These are phyloP conservation scores for Cataglyphis albicans DNA, from an alignment of 2,888 invertebrate species.

Conservation along the genomic window DNA sequence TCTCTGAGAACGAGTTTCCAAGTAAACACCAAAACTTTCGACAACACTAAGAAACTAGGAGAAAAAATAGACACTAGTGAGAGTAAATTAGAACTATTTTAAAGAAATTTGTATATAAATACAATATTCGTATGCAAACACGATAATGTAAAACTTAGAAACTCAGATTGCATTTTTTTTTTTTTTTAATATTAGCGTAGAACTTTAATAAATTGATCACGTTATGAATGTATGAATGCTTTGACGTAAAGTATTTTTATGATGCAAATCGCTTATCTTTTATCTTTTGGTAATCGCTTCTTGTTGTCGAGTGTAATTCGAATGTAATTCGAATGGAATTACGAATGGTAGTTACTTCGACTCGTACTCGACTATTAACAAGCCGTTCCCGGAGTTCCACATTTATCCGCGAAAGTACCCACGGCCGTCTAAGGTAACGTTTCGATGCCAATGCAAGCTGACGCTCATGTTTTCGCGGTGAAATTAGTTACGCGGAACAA, in stretches of 20 bases:
- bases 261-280: not conserved
- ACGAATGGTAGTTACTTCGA: constrained; percentile 5
- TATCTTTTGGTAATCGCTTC: not conserved
- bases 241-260: not conserved
- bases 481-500: constrained; percentile 43
- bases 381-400: constrained; percentile 2
- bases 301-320: constrained; percentile 13
- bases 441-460: constrained; percentile 53
- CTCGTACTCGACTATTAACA: constrained; percentile 8
- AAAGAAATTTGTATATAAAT: constrained; percentile 24
- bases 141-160: not conserved
- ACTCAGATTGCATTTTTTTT: not conserved
- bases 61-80: constrained; percentile 18
- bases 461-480: constrained; percentile 40
- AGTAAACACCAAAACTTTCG: constrained; percentile 39
- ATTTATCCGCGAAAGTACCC: not conserved
- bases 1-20: constrained; percentile 13
- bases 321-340: constrained; percentile 9
- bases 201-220: not conserved
- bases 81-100: constrained; percentile 19
- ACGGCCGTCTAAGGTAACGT: constrained; percentile 34
- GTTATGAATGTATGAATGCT: not conserved
- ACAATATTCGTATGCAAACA: not conserved
- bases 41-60: constrained; percentile 18
- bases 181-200: not conserved